Percentiles rank a stretch among this genome's conserved stretches.
These are phyloP conservation scores for Neria commutata DNA, from an alignment of 2,888 invertebrate species.

Conservation along the genomic window DNA sequence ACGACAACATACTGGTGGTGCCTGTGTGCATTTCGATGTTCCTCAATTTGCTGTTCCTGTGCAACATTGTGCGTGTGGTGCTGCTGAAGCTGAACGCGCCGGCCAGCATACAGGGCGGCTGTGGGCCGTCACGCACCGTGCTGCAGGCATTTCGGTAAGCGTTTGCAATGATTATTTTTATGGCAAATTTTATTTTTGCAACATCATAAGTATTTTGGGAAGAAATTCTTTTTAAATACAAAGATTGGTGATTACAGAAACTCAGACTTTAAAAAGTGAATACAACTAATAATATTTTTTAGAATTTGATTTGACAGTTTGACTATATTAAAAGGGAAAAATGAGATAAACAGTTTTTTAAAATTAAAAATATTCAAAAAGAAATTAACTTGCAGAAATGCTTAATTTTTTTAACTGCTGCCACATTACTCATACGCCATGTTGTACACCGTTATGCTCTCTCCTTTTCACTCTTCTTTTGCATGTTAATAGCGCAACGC, in stretches of 20 bases:
- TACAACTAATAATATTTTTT: no score
- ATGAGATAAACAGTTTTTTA: no score
- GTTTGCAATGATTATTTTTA: conserved; percentile 15
- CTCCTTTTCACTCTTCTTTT: conserved; percentile 1
- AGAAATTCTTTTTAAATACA: not conserved
- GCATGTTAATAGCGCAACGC: conserved; percentile 71
- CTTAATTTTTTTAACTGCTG: not conserved
- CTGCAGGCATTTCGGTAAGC: conserved; percentile 75
- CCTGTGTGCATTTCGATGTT: conserved; percentile 81
- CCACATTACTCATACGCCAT: not conserved
- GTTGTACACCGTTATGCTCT: not conserved
- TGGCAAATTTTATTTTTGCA: no score
- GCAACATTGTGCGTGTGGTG: conserved; percentile 88
- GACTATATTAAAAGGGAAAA: no score
- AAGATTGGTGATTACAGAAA: no score
- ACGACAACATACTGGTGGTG: conserved; percentile 75
- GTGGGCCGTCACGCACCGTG: conserved; percentile 73
- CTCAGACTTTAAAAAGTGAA: no score
- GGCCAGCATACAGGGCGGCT: conserved; percentile 69
- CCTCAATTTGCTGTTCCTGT: conserved; percentile 82
- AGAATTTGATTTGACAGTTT: no score
- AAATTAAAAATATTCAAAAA: no score
- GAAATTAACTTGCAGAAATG: no score
- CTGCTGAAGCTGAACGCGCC: conserved; percentile 78
- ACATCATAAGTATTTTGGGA: not conserved